Evolutionary conservation across 2,888 invertebrate genomes (phyloP), one percentile per base, ranked within the genome.

Genomic region (Dasypolia templi): DNA sequence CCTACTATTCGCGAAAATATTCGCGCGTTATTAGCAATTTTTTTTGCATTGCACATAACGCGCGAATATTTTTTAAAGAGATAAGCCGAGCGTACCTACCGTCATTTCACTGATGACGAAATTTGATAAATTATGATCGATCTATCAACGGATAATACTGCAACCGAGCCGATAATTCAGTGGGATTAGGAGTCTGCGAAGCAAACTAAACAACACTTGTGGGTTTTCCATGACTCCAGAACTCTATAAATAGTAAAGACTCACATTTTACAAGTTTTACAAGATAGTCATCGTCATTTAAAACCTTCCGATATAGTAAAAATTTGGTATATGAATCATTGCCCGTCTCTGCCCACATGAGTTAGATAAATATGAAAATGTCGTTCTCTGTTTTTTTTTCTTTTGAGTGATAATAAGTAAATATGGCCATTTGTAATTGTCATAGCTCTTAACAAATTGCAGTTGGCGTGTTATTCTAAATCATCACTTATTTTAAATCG

Each of bases 311-410:
- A 84, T 87, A 86, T 85, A 88, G 89, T 89, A 87, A 88, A 89
- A 85, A 82, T 82, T 70, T 26, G 78, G 79, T 81, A 87, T 88
- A 88, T 90, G 88, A 88, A 88, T 90, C 89, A 90, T 87, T 82
- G 85, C 80, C 81, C 75, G 79, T 75, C 67, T 77, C 89, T 83
- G 75, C 89, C 89, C 88, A 90, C 90, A 83, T 87, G 79, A 77
- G 62, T 79, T 65, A 77, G 72, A 86, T 82, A 79, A 86, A 87
- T 85, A 86, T 86, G 82, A 86, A 79, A 75, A 81, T 80, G 80
- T 82, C 77, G 76, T 84, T 85, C 84, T 66, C 84, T 87, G 82
- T 77, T 77, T 67, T 80, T 75, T 84, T 51, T 81, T 82, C 77
- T 82, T 82, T 77, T 76, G 75, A 77, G 72, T 73, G 76, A 72